phyloP scores from a whole-genome alignment of 1,140 invertebrate genomes.

The Polypedilum pembai region DNA sequence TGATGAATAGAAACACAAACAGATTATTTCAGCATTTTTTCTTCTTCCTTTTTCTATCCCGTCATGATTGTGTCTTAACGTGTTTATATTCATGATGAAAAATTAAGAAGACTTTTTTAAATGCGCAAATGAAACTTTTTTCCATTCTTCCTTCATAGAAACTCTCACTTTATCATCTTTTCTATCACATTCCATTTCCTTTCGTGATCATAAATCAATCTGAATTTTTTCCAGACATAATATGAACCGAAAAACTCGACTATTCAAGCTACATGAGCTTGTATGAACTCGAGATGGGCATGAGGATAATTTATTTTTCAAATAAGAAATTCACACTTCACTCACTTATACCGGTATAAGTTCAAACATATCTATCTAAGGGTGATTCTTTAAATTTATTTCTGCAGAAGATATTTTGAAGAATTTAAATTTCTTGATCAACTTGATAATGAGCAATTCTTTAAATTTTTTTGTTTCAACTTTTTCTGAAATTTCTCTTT shows the following conservation, averaged over 20 bases:
- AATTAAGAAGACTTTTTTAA: conserved; percentile 1
- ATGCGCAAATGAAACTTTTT: background rate
- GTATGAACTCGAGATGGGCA: background rate
- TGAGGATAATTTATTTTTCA: background rate
- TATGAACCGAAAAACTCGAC: background rate
- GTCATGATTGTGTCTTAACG: background rate
- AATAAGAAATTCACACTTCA: too few relatives aligned
- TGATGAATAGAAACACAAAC: conserved; percentile 23
- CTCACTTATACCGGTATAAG: too few relatives aligned
- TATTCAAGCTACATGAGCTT: too few relatives aligned
- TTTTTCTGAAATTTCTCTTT: too few relatives aligned
- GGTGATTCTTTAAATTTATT: too few relatives aligned
- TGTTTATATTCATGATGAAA: background rate
- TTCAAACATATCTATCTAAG: too few relatives aligned
- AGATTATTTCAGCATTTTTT: conserved; percentile 23
- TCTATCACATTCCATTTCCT: background rate
- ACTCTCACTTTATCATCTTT: background rate
- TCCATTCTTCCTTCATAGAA: background rate
- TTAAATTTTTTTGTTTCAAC: too few relatives aligned
- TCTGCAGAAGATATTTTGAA: too few relatives aligned
- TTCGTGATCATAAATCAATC: conserved; percentile 8
- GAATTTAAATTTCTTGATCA: too few relatives aligned
- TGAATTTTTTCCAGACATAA: background rate
- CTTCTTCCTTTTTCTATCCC: background rate
- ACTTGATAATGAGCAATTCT: too few relatives aligned